Conservation (phyloP, 2,113 vertebrate genomes). For the Anser brachyrhynchus region DNA sequence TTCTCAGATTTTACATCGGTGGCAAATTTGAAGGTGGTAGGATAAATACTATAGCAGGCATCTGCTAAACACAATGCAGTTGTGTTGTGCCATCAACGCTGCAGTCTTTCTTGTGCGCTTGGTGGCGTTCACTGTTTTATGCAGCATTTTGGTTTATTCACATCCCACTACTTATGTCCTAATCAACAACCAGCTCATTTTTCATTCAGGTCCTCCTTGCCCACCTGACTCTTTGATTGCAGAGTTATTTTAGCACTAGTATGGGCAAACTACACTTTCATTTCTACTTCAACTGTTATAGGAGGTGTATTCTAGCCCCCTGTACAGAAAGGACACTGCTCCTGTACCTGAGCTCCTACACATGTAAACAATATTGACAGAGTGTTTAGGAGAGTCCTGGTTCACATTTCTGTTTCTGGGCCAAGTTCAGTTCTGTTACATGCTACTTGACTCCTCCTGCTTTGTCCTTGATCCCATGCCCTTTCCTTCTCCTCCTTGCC, state of each 20-base stretch:
- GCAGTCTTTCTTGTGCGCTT: neutral
- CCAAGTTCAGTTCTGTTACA: neutral
- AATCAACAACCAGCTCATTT: neutral
- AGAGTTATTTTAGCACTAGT: neutral
- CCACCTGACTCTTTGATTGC: neutral
- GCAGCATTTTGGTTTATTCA: neutral
- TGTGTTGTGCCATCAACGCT: neutral
- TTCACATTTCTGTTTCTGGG: neutral
- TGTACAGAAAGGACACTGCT: neutral
- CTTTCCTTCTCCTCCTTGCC: neutral
- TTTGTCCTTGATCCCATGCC: neutral
- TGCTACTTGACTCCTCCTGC: neutral
- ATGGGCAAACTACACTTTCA: neutral
- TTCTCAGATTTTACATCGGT: neutral
- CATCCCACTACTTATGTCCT: neutral
- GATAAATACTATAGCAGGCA: neutral
- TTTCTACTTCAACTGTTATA: neutral
- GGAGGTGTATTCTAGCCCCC: neutral
- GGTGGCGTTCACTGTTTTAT: neutral
- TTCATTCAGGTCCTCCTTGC: neutral
- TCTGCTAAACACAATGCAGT: neutral
- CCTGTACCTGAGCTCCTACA: neutral
- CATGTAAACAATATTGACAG: neutral
- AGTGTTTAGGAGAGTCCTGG: neutral
- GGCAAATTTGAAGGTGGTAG: neutral